These are phyloP conservation scores for Leptothorax acervorum DNA, from an alignment of 2,888 invertebrate genomes.

Conservation along the genomic window DNA sequence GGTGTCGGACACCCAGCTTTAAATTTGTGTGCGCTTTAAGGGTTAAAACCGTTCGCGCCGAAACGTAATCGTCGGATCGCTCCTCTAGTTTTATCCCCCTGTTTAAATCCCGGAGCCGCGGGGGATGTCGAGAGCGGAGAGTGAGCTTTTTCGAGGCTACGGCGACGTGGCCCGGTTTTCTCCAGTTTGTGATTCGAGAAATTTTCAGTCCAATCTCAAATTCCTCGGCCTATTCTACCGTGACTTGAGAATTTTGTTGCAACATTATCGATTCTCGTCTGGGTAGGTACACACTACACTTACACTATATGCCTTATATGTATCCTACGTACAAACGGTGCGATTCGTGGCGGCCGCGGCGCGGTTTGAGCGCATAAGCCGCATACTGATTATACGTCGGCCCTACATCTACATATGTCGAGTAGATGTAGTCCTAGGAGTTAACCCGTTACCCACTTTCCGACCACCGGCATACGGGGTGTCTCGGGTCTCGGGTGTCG, in stretches of 20 bases:
- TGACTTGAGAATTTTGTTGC: constrained; percentile 31
- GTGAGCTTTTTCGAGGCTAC: no score
- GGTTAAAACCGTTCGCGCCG: no score
- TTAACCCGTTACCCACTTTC: constrained; percentile 29
- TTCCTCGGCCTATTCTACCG: background rate
- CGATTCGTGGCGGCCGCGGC: constrained; percentile 24
- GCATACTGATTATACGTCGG: constrained; percentile 35
- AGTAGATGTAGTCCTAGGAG: constrained; percentile 24
- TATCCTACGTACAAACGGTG: background rate
- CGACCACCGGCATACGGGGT: background rate
- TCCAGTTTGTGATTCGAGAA: background rate
- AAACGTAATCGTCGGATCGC: constrained; percentile 13
- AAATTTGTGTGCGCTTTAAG: no score
- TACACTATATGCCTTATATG: background rate
- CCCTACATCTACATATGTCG: constrained; percentile 32
- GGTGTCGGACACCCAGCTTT: no score
- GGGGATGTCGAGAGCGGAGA: background rate
- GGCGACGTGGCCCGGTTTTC: background rate
- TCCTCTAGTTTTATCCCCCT: background rate
- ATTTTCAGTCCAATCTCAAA: background rate
- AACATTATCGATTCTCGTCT: constrained; percentile 29
- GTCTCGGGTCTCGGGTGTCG: background rate
- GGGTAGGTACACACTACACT: no score
- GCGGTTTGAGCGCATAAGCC: constrained; percentile 42
- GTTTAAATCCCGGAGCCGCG: background rate